Percentiles rank a stretch among this genome's conserved stretches.
phyloP scores from a whole-genome alignment of 2,797 vertebrate species.

The Platyrinchus mystaceus region DNA sequence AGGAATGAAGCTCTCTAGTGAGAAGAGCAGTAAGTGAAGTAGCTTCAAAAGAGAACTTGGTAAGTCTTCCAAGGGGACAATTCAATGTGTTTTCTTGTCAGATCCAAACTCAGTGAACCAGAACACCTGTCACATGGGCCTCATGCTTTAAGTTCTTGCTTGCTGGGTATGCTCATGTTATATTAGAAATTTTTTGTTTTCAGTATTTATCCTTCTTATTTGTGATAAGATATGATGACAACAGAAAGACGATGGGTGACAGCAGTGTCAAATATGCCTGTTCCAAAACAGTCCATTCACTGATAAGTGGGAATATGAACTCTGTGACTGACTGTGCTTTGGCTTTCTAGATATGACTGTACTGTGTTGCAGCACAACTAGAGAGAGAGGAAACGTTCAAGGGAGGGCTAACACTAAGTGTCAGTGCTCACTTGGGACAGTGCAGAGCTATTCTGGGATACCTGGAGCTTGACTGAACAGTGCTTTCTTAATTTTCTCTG shows the following conservation, averaged over 20 bases:
- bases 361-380: background rate
- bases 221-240: background rate
- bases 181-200: background rate
- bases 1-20: background rate
- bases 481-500: background rate
- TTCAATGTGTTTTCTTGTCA: background rate
- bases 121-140: background rate
- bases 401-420: background rate
- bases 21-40: background rate
- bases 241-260: background rate
- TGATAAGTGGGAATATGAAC: background rate
- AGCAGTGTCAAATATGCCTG: rapidly evolving
- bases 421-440: background rate
- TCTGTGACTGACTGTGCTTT: rapidly evolving
- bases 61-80: background rate
- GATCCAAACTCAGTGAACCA: background rate
- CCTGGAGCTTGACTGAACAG: too few relatives aligned
- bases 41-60: background rate
- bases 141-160: background rate
- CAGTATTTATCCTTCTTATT: background rate
- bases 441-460: background rate
- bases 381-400: background rate
- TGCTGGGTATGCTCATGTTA: background rate
- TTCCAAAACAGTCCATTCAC: background rate
- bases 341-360: background rate